Percentiles rank a stretch among this genome's conserved stretches.
phyloP scores from a whole-genome alignment of 2,888 invertebrate species.

The Brachyopa scutellaris region DNA sequence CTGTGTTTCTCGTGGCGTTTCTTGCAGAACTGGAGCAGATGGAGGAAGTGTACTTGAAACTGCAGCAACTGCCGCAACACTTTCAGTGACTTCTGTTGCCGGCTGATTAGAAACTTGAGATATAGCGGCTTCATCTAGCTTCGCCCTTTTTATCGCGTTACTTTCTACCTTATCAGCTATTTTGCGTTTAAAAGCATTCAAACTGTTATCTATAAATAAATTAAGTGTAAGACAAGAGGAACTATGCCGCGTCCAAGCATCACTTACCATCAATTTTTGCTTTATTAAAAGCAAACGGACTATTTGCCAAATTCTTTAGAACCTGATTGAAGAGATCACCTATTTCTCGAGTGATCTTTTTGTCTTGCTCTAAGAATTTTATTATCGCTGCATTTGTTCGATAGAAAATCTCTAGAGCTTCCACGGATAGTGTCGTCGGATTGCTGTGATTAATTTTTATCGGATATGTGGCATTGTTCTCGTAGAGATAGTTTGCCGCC shows the following conservation, averaged over 20 bases:
- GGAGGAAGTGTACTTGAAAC: not conserved
- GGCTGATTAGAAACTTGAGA: constrained; percentile 16
- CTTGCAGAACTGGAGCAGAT: not conserved
- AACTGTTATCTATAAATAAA: constrained; percentile 71
- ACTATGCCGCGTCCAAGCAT: not conserved
- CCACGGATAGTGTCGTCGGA: constrained; percentile 92
- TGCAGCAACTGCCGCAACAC: not conserved
- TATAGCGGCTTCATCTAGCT: constrained; percentile 57
- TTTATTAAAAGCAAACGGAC: constrained; percentile 83
- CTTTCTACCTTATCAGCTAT: constrained; percentile 74
- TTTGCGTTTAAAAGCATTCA: constrained; percentile 76
- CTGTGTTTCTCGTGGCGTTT: constrained; percentile 26
- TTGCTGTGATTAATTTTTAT: constrained; percentile 92
- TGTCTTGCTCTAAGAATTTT: constrained; percentile 91
- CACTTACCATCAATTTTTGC: constrained; percentile 80
- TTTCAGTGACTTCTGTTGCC: constrained; percentile 20
- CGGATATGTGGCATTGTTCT: constrained; percentile 92
- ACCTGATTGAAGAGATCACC: constrained; percentile 83
- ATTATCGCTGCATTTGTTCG: constrained; percentile 94
- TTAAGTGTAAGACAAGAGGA: not conserved
- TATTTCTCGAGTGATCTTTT: constrained; percentile 85
- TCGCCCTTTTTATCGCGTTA: constrained; percentile 74
- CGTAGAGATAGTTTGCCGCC: constrained; percentile 89
- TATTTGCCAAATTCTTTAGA: constrained; percentile 81
- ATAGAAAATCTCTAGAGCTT: constrained; percentile 93